Evolutionary conservation across 2,113 vertebrate genomes (phyloP).

Genomic region (Thomomys bottae): DNA sequence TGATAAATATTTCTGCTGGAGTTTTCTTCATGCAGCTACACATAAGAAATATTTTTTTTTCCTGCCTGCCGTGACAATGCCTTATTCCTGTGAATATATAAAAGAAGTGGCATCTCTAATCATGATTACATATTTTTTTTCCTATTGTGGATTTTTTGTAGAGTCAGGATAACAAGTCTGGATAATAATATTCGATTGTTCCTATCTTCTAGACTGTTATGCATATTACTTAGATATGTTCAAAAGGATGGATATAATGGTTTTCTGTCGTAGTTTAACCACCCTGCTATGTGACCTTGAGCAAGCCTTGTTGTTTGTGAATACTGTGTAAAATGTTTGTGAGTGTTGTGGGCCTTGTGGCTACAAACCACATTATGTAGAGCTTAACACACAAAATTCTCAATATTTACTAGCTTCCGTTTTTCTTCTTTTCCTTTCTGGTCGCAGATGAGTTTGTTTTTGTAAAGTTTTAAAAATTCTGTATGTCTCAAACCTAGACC

Average conservation of each 20-base stretch:
- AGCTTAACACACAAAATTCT: neutral
- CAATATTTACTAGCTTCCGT: neutral
- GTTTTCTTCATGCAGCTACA: neutral
- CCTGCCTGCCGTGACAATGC: neutral
- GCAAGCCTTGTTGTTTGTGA: neutral
- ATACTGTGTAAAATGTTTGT: neutral
- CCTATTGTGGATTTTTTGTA: neutral
- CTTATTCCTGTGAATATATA: conserved; percentile 21
- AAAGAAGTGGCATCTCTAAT: neutral
- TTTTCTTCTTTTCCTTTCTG: neutral
- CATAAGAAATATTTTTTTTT: conserved; percentile 25
- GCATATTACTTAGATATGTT: neutral
- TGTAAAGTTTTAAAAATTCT: conserved; percentile 23
- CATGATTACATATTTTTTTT: conserved; percentile 28
- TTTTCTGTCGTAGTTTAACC: neutral
- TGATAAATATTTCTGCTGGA: neutral
- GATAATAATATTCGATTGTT: conserved; percentile 29
- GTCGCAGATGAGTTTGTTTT: neutral
- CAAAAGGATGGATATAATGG: neutral
- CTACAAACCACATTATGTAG: accelerated
- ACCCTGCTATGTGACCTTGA: neutral
- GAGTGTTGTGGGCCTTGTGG: neutral
- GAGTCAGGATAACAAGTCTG: neutral
- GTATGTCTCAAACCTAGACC: neutral
- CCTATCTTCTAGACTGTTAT: neutral